These are phyloP conservation scores for Pemphigus obesinymphae DNA, from an alignment of 1,140 invertebrate genomes.

Conservation along the genomic window DNA sequence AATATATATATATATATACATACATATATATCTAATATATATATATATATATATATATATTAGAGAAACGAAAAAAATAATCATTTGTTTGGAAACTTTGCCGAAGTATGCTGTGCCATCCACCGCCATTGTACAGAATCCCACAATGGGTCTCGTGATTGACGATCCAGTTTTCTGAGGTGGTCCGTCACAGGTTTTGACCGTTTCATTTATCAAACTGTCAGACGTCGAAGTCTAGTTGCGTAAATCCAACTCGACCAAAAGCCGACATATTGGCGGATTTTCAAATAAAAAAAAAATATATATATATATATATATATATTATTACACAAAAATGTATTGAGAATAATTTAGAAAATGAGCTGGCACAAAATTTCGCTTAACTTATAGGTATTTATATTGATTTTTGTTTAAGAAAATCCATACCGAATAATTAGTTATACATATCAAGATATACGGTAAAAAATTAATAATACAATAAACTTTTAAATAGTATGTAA, in stretches of 20 bases:
- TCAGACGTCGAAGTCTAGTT: neutral
- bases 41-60: neutral
- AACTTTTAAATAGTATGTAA: too few relatives aligned
- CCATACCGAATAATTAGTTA: too few relatives aligned
- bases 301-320: too few relatives aligned
- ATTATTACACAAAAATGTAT: too few relatives aligned
- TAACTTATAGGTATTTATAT: too few relatives aligned
- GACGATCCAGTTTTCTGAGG: conserved; percentile 34
- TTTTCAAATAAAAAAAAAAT: conserved; percentile 9
- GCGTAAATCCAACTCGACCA: neutral
- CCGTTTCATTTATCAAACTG: conserved; percentile 38
- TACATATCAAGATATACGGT: too few relatives aligned
- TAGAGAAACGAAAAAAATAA: conserved; percentile 8
- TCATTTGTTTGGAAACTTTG: conserved; percentile 32
- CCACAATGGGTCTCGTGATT: conserved; percentile 26
- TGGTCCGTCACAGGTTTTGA: conserved; percentile 23
- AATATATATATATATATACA: neutral
- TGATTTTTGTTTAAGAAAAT: too few relatives aligned
- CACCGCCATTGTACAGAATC: neutral
- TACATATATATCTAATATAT: neutral
- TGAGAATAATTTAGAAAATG: too few relatives aligned
- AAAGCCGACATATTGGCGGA: conserved; percentile 13
- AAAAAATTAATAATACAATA: too few relatives aligned
- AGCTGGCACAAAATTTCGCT: too few relatives aligned
- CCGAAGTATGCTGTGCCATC: neutral